Conservation (phyloP, 2,113 vertebrate genomes). For the Sorex araneus region DNA sequence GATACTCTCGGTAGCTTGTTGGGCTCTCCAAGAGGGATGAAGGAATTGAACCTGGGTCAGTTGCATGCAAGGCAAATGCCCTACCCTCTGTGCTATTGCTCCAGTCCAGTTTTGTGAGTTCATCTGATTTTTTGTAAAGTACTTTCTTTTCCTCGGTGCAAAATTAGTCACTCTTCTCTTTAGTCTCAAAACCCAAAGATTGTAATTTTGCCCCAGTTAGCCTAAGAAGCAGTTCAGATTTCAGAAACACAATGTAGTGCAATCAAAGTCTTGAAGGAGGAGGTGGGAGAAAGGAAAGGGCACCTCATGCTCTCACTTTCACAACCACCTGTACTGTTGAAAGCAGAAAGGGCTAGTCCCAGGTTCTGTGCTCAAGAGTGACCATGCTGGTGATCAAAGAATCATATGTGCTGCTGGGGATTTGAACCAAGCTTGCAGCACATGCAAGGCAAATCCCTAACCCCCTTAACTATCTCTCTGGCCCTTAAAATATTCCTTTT, state of each 20-base stretch:
- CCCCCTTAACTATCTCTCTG: too few species aligned
- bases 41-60: too few species aligned
- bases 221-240: constrained; percentile 11
- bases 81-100: too few species aligned
- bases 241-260: not conserved
- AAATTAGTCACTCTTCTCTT: not conserved
- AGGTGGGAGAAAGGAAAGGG: accelerated
- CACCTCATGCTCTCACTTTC: not conserved
- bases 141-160: not conserved
- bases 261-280: not conserved
- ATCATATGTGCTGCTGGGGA: too few species aligned
- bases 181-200: not conserved
- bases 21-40: too few species aligned
- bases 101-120: not conserved
- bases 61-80: too few species aligned
- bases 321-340: not conserved
- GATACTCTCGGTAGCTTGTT: too few species aligned
- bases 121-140: not conserved
- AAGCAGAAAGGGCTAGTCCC: not conserved
- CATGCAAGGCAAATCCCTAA: too few species aligned
- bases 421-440: too few species aligned
- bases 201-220: not conserved
- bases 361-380: not conserved
- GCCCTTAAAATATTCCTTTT: too few species aligned
- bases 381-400: too few species aligned